A percentile compares a stretch with the other conserved stretches of the same genome.
phyloP scores from a whole-genome alignment of 1,140 invertebrate genomes.

The Tetramorium simillimum region DNA sequence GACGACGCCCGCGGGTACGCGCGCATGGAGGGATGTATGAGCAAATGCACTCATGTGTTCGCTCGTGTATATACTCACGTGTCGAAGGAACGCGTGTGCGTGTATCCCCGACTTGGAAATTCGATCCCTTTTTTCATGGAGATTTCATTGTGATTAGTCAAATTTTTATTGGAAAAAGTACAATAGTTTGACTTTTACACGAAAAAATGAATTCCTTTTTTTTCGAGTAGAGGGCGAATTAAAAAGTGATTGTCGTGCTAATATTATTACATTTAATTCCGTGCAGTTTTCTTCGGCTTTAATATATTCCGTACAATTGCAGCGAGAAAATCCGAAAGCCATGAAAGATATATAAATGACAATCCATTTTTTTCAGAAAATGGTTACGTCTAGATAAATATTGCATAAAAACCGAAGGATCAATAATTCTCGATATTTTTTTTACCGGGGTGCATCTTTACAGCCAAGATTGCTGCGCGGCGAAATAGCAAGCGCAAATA shows the following conservation, averaged over 20 bases:
- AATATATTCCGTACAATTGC: background rate
- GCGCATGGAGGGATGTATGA: background rate
- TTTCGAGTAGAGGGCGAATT: background rate
- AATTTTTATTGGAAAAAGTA: background rate
- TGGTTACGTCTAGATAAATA: background rate
- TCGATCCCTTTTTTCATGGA: background rate
- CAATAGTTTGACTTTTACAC: background rate
- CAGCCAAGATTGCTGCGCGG: background rate
- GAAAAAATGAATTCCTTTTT: background rate
- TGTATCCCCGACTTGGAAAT: background rate
- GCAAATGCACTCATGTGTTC: background rate
- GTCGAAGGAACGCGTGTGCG: background rate
- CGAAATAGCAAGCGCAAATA: background rate
- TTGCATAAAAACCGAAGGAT: background rate
- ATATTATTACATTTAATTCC: background rate
- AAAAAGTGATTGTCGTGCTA: background rate
- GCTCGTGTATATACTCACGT: background rate
- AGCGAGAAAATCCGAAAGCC: background rate
- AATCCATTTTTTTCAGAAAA: background rate
- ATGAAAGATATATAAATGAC: no score
- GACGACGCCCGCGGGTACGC: conserved; percentile 10
- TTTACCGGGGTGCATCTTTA: background rate
- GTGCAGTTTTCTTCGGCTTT: background rate
- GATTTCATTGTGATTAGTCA: background rate
- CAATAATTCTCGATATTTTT: background rate